Evolutionary conservation across 2,888 invertebrate species (phyloP).

Genomic region (Drepana falcataria): DNA sequence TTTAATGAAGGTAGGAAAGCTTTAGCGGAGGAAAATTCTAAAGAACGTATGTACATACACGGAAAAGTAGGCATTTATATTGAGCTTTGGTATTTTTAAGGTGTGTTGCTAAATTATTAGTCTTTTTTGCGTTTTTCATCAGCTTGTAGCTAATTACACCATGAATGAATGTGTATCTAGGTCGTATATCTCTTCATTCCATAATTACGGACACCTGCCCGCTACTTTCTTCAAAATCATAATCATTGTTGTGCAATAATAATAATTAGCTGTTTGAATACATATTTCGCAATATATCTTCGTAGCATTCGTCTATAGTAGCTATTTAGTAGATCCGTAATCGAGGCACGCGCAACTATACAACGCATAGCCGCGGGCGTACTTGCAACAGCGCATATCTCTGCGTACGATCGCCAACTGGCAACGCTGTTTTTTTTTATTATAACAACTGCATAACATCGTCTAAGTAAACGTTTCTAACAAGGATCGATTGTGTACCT

Average conservation of each 20-base stretch:
- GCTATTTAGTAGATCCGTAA: slow-evolving; percentile 42
- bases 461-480: slow-evolving; percentile 55
- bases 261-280: slow-evolving; percentile 22
- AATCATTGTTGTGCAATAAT: background rate
- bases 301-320: slow-evolving; percentile 15
- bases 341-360: slow-evolving; percentile 38
- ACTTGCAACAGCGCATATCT: slow-evolving; percentile 50
- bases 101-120: too few relatives aligned
- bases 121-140: too few relatives aligned
- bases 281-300: slow-evolving; percentile 32
- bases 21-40: too few relatives aligned
- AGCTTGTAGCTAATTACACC: too few relatives aligned
- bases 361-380: slow-evolving; percentile 44
- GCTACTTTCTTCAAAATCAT: background rate
- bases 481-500: slow-evolving; percentile 53
- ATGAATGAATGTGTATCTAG: too few relatives aligned
- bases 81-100: too few relatives aligned
- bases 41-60: too few relatives aligned
- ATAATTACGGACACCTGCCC: background rate
- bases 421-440: slow-evolving; percentile 32
- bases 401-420: slow-evolving; percentile 39
- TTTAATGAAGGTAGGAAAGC: too few relatives aligned
- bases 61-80: too few relatives aligned
- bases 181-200: background rate
- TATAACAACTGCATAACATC: slow-evolving; percentile 41